Conservation (phyloP, 2,888 invertebrate genomes). For the Myathropa florea region DNA sequence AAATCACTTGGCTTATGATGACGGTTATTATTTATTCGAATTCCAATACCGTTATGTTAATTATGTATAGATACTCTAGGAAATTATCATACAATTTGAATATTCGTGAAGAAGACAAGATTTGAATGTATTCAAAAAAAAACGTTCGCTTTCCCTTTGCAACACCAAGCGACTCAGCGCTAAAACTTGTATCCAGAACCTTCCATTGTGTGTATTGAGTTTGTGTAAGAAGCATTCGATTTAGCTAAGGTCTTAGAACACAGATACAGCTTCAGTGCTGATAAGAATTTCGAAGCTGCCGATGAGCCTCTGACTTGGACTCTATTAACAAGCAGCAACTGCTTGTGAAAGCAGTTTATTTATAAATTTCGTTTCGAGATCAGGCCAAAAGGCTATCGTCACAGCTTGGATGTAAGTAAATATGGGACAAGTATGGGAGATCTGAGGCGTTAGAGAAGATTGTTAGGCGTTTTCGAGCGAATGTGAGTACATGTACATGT, state of each 20-base stretch:
- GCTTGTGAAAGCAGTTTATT: slow-evolving; percentile 41
- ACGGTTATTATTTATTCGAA: slow-evolving; percentile 28
- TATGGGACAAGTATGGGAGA: not conserved
- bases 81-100: slow-evolving; percentile 26
- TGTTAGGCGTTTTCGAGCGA: not conserved
- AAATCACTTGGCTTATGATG: slow-evolving; percentile 10
- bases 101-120: slow-evolving; percentile 10
- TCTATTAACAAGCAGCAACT: slow-evolving; percentile 6
- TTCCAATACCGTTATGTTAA: slow-evolving; percentile 10
- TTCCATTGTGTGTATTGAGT: no score
- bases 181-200: not conserved
- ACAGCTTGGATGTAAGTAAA: not conserved
- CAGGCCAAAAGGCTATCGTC: slow-evolving; percentile 33
- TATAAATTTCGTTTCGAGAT: slow-evolving; percentile 41
- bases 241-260: not conserved
- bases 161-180: not conserved
- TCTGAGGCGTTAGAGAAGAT: not conserved
- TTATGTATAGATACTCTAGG: not conserved
- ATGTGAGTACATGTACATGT: not conserved
- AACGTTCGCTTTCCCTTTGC: not conserved
- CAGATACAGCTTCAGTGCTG: slow-evolving; percentile 2
- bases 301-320: slow-evolving; percentile 17
- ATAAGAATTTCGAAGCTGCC: slow-evolving; percentile 20
- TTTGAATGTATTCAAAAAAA: not conserved
- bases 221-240: not conserved